Percentiles rank a stretch among this genome's conserved stretches.
phyloP scores from a whole-genome alignment of 2,113 vertebrate species.

The Prionailurus viverrinus region DNA sequence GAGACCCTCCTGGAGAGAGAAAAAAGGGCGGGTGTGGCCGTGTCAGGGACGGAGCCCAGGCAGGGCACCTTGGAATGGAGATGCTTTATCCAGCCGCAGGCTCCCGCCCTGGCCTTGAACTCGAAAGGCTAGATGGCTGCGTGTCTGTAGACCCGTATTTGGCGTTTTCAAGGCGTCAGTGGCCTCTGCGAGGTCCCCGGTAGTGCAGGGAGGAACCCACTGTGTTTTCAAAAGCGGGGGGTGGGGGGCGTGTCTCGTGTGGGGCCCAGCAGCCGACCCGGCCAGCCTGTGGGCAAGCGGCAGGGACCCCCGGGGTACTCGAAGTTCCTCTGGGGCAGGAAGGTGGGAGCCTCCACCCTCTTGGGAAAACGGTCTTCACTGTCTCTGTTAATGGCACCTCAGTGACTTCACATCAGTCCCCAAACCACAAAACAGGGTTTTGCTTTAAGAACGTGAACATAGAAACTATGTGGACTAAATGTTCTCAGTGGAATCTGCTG shows the following conservation, averaged over 20 bases:
- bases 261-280: background rate
- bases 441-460: background rate
- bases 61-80: too few species aligned
- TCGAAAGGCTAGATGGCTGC: background rate
- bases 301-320: background rate
- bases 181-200: background rate
- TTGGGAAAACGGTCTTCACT: background rate
- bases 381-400: too few species aligned
- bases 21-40: background rate
- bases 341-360: background rate
- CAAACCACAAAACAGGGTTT: background rate
- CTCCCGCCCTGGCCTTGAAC: background rate
- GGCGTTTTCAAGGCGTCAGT: accelerated
- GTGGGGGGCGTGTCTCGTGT: background rate
- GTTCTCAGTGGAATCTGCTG: background rate
- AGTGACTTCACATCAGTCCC: background rate
- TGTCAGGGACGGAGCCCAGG: background rate
- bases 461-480: background rate
- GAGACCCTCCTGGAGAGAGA: background rate
- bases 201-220: background rate
- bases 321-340: background rate
- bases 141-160: too few species aligned
- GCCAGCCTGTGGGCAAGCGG: background rate
- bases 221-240: background rate
- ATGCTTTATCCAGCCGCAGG: background rate